These are phyloP conservation scores for Euura lappo DNA, from an alignment of 1,140 invertebrate genomes.

Conservation along the genomic window DNA sequence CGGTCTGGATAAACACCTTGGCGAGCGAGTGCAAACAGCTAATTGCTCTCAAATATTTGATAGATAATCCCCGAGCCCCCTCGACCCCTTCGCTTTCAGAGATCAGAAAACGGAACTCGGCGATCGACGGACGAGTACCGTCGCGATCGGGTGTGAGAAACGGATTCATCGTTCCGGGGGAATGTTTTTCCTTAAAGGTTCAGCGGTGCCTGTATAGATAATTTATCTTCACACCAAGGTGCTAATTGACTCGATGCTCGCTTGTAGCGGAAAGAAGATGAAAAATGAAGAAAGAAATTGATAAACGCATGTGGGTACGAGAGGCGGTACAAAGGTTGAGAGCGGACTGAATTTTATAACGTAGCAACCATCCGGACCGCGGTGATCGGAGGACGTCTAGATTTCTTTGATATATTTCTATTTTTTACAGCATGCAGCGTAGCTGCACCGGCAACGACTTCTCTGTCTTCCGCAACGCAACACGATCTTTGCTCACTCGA, in stretches of 20 bases:
- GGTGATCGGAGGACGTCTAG: neutral
- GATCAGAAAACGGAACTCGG: too few relatives aligned
- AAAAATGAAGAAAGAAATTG: neutral
- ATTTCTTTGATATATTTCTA: conserved; percentile 26
- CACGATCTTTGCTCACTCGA: conserved; percentile 53
- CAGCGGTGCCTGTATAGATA: neutral
- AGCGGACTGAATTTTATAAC: too few relatives aligned
- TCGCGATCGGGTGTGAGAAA: neutral
- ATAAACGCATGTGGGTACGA: neutral
- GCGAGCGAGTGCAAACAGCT: conserved; percentile 49
- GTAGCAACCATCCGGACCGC: too few relatives aligned
- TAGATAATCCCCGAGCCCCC: conserved; percentile 40
- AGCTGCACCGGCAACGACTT: conserved; percentile 30
- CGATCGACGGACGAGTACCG: neutral
- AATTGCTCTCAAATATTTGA: conserved; percentile 56
- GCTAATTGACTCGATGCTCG: neutral
- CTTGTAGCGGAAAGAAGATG: neutral
- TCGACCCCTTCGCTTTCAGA: too few relatives aligned
- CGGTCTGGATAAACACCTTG: conserved; percentile 50
- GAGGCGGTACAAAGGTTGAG: too few relatives aligned
- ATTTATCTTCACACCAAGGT: neutral
- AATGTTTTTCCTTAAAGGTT: neutral
- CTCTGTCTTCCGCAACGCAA: conserved; percentile 32
- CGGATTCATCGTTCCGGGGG: neutral
- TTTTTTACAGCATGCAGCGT: conserved; percentile 50